A percentile compares a stretch with the other conserved stretches of the same genome.
Conservation (phyloP, 2,113 vertebrate genomes). For the Cyprinodon tularosa region DNA sequence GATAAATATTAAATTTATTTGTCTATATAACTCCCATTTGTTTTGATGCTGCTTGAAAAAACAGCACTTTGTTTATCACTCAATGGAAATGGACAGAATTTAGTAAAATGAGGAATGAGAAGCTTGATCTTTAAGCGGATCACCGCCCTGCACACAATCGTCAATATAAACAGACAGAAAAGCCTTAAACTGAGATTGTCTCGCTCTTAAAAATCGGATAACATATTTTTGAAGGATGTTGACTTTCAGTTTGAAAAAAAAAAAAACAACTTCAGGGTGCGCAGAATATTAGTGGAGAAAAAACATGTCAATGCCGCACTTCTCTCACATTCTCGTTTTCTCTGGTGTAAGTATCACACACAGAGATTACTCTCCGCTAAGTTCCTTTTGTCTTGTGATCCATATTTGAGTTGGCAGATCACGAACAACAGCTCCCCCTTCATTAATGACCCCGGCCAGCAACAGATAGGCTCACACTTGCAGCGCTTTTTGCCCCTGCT, state of each 20-base stretch:
- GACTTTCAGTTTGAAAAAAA: constrained; percentile 9
- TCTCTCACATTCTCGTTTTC: constrained; percentile 77
- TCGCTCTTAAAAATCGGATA: constrained; percentile 5
- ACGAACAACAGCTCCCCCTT: constrained; percentile 72
- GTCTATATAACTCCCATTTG: not conserved
- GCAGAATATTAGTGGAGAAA: constrained; percentile 38
- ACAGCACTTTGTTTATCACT: not conserved
- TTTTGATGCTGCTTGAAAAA: not conserved
- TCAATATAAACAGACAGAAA: constrained; percentile 7
- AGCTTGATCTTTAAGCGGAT: constrained; percentile 43
- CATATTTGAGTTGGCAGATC: constrained; percentile 81
- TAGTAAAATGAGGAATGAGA: constrained; percentile 10
- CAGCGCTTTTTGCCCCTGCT: constrained; percentile 34
- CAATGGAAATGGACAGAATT: not conserved
- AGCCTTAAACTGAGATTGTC: not conserved
- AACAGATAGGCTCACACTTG: constrained; percentile 69
- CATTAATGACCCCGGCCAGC: constrained; percentile 70
- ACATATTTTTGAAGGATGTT: constrained; percentile 49
- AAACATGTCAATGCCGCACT: constrained; percentile 46
- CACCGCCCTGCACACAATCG: constrained; percentile 21
- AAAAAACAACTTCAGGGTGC: constrained; percentile 37
- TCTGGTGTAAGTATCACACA: constrained; percentile 80
- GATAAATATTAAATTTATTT: not conserved
- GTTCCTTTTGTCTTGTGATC: constrained; percentile 79
- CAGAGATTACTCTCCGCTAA: constrained; percentile 77